A percentile compares a stretch with the other conserved stretches of the same genome.
Conservation (phyloP, 2,888 invertebrate species). For the Strigamia crassipes region DNA sequence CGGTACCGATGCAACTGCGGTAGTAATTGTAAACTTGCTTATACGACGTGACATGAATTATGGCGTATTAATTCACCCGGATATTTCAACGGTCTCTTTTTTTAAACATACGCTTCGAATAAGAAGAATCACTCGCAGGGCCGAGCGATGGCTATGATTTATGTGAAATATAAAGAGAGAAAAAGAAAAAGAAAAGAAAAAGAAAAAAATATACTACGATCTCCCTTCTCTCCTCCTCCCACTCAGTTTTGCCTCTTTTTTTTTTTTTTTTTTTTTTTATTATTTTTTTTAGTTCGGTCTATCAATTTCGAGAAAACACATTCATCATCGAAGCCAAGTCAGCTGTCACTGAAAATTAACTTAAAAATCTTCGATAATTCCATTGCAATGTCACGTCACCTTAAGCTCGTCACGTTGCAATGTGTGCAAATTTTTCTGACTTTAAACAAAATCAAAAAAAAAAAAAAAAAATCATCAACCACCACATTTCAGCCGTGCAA, state of each 20-base stretch:
- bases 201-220: neutral
- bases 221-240: conserved; percentile 41
- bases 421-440: neutral
- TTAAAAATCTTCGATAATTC: conserved; percentile 51
- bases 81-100: conserved; percentile 50
- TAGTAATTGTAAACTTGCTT: neutral
- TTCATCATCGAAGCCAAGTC: conserved; percentile 50
- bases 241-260: conserved; percentile 29
- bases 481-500: neutral
- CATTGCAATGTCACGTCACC: conserved; percentile 31
- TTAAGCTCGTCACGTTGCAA: conserved; percentile 6
- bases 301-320: conserved; percentile 52
- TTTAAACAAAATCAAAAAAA: neutral
- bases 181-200: neutral
- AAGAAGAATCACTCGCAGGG: conserved; percentile 49
- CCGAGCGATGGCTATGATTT: conserved; percentile 51
- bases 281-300: conserved; percentile 47
- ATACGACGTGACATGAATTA: conserved; percentile 48
- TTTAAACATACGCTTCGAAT: conserved; percentile 49
- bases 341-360: conserved; percentile 51
- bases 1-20: neutral
- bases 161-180: conserved; percentile 47
- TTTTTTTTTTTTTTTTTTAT: conserved; percentile 3
- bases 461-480: neutral
- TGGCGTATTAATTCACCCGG: conserved; percentile 51